Base-by-base conservation (phyloP, 2,888 invertebrate species). In the Hyposoter dolosus region DNA sequence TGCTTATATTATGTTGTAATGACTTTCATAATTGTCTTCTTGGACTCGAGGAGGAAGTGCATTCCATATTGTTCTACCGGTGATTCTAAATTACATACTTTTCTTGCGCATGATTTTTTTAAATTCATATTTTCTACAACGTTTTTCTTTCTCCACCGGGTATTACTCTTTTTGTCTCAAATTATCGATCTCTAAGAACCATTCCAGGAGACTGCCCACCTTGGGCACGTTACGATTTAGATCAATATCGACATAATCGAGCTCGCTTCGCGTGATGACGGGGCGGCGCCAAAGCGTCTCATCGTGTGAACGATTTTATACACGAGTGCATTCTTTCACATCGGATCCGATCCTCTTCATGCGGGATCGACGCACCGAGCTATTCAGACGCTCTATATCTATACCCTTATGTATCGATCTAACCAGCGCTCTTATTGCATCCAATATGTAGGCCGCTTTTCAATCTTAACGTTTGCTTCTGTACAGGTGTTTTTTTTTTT, bases 1-100 rank as follows among this genome's bases (percentile, higher is more conserved):
- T 63, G 82, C 68, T 85, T 74, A 85, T 79, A 85, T 85, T 75
- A 82, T 65, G 66, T 69, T 76, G 76, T 85, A 85, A 85, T 83
- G 79, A 82, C 82, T 85, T 76, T 76, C 72, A 85, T 85, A 83
- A 82, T 85, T 83, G 85, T 85, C 47, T 85, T 72, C 76, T 53
- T 35, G 79, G 74, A 69, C 60, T 81, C 28, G 74, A 45, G 50
- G 45, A 68, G 81, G 60, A 78, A 63, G 68, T 45, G 19, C 56
- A 81, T 82, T 77, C 72, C 75, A 75, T 76, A 66, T 71, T 75
- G 82, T 71, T 71, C 76, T 76, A 66, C 68, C 17, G 19, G 53
- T 35, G 75, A 75, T 56, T 69, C 35, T 63, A 66, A 83, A 83
- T 80, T 85, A 47, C 19, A 71, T 69, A 56, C 69, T 74, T 82